Percentiles rank a stretch among this genome's conserved stretches.
Evolutionary conservation across 2,888 invertebrate species (phyloP).

Genomic region (Pristionchus japonicus): DNA sequence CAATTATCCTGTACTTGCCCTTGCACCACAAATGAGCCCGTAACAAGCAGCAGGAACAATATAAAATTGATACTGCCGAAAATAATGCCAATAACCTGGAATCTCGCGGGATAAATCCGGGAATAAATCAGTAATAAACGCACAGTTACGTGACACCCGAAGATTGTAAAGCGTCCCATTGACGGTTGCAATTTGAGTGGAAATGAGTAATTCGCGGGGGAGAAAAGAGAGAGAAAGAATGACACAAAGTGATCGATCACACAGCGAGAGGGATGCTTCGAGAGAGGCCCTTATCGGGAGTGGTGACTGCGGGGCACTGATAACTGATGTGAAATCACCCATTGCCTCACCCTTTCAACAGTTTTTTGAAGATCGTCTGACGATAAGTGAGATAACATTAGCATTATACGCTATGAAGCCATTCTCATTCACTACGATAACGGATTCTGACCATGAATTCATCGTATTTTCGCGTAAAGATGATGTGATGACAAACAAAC

Average conservation of each 20-base stretch:
- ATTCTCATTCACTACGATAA: too few species aligned
- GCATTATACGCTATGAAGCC: too few species aligned
- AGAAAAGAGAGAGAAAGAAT: background rate
- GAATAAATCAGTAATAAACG: background rate
- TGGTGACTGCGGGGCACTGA: background rate
- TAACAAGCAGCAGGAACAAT: background rate
- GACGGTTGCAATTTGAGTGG: background rate
- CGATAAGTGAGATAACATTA: too few species aligned
- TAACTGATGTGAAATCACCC: background rate
- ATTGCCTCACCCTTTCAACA: background rate
- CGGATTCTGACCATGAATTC: background rate
- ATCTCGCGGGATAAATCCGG: background rate
- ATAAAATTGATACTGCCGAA: background rate
- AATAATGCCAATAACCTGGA: background rate
- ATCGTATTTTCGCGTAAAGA: background rate
- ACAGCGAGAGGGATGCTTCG: background rate
- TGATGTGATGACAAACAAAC: too few species aligned
- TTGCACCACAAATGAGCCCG: background rate
- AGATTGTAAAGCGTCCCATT: background rate
- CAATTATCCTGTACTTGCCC: background rate
- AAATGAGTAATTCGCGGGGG: slow-evolving; percentile 19
- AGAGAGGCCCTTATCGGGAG: background rate
- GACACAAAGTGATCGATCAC: slow-evolving; percentile 2
- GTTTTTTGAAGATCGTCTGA: background rate
- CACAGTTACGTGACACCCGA: background rate